Percentiles rank a stretch among this genome's conserved stretches.
phyloP scores from a whole-genome alignment of 2,888 invertebrate genomes.

The Drosophila eohydei region DNA sequence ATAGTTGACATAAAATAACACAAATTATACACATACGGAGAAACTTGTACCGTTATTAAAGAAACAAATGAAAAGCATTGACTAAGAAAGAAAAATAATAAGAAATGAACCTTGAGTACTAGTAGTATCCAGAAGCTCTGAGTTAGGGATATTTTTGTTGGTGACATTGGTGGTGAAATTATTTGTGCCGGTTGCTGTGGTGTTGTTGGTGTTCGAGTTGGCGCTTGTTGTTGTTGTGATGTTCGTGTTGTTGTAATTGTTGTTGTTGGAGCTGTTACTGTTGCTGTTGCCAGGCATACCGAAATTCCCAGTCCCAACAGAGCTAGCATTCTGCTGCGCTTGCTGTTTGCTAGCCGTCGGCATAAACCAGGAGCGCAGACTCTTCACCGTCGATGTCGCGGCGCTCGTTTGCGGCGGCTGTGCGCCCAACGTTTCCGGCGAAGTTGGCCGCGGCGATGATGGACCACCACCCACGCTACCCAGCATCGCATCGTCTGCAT shows the following conservation, averaged over 20 bases:
- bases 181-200: conserved; percentile 69
- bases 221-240: conserved; percentile 61
- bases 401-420: conserved; percentile 40
- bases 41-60: conserved; percentile 28
- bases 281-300: conserved; percentile 63
- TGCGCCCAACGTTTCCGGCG: conserved; percentile 68
- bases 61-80: conserved; percentile 17
- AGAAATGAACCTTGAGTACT: conserved; percentile 84
- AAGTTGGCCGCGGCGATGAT: conserved; percentile 75
- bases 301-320: conserved; percentile 72
- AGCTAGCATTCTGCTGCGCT: conserved; percentile 29
- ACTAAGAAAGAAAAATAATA: conserved; percentile 44
- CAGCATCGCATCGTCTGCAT: conserved; percentile 73
- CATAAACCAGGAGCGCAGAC: conserved; percentile 66
- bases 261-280: conserved; percentile 47
- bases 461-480: conserved; percentile 51
- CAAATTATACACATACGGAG: conserved; percentile 10
- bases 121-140: conserved; percentile 82
- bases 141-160: conserved; percentile 81
- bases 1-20: conserved; percentile 5
- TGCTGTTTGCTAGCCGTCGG: conserved; percentile 63
- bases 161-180: conserved; percentile 80
- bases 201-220: conserved; percentile 61
- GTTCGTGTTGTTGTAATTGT: conserved; percentile 57
- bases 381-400: conserved; percentile 63